A percentile compares a stretch with the other conserved stretches of the same genome.
These are phyloP conservation scores for Neogobius melanostomus DNA, from an alignment of 2,113 vertebrate species.

Conservation along the genomic window DNA sequence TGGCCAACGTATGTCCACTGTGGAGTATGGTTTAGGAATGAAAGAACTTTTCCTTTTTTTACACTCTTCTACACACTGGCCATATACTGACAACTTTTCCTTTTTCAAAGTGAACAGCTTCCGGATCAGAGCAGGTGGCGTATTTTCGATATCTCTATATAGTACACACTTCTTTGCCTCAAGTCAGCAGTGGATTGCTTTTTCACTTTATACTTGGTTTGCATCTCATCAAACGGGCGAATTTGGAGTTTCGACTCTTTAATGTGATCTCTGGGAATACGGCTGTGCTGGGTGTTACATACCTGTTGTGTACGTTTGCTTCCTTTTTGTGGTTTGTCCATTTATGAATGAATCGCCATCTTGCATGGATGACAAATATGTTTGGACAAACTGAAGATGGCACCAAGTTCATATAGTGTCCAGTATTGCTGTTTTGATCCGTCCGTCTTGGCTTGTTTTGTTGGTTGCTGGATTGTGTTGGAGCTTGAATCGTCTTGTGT, in stretches of 20 bases:
- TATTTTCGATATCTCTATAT: background rate
- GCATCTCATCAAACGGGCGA: background rate
- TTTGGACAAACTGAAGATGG: background rate
- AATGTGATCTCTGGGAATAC: background rate
- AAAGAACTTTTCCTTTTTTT: background rate
- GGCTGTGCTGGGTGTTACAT: background rate
- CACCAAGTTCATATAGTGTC: background rate
- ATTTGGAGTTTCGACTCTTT: background rate
- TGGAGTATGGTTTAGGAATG: constrained; percentile 34
- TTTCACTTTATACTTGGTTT: background rate
- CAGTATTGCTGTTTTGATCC: background rate
- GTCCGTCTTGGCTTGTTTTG: constrained; percentile 13
- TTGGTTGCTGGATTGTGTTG: constrained; percentile 42
- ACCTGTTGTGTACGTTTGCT: background rate
- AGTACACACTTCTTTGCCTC: background rate
- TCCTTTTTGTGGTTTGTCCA: background rate
- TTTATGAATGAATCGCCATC: background rate
- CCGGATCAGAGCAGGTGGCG: background rate
- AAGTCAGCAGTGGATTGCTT: background rate
- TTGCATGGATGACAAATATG: background rate
- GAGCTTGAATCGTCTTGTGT: constrained; percentile 50
- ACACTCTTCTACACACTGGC: too few species aligned
- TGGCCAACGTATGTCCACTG: constrained; percentile 28
- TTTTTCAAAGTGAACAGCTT: background rate
- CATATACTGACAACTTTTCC: background rate